Conservation (phyloP, 2,113 vertebrate genomes). For the Procavia capensis region DNA sequence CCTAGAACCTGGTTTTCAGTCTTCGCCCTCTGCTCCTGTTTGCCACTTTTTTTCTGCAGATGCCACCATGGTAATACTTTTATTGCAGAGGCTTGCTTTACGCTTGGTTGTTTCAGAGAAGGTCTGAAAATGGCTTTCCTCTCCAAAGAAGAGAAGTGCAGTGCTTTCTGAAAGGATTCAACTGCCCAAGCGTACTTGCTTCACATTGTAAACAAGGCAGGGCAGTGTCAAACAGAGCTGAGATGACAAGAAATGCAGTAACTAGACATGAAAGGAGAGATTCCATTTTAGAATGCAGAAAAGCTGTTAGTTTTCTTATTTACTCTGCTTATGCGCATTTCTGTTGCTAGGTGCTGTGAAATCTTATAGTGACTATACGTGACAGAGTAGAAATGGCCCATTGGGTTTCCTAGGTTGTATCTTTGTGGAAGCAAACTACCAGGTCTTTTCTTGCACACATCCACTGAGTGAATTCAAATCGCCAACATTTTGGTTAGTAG, state of each 20-base stretch:
- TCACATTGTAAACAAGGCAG: background rate
- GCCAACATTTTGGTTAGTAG: no score
- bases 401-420: background rate
- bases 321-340: background rate
- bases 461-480: background rate
- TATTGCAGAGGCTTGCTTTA: accelerated
- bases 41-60: background rate
- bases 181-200: background rate
- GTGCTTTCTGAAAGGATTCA: background rate
- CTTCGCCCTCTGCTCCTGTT: accelerated
- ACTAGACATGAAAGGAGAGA: background rate
- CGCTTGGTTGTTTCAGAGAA: background rate
- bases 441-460: background rate
- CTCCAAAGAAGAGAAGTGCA: background rate
- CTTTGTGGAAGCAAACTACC: background rate
- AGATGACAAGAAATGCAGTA: background rate
- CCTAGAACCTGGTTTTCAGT: accelerated
- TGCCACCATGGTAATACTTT: background rate
- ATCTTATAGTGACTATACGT: background rate
- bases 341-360: background rate
- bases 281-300: background rate
- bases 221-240: background rate
- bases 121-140: background rate
- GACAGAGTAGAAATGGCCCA: background rate
- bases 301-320: background rate